Conservation (phyloP, 2,113 vertebrate genomes). For the rat (Rattus norvegicus) region GRCr8 NC_086025.1:124379501-124380000, state of each 20-base stretch:
- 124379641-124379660: neutral
- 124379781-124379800: slow-evolving; percentile 7
- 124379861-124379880: neutral
- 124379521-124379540: neutral
- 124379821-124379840: neutral
- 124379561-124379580: neutral
- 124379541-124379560: neutral
- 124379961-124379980: neutral
- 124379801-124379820: slow-evolving; percentile 10
- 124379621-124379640: neutral
- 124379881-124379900: slow-evolving; percentile 7
- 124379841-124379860: neutral
- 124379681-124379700: neutral
- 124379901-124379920: neutral
- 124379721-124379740: neutral
- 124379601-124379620: neutral
- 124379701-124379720: neutral
- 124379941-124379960: neutral
- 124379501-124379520: neutral
- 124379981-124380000: neutral
- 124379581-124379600: neutral
- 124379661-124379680: neutral
- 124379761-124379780: neutral
- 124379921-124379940: neutral
- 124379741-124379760: neutral